Percentiles rank a stretch among this genome's conserved stretches.
Conservation (phyloP, 2,113 vertebrate species). For the Podarcis muralis region DNA sequence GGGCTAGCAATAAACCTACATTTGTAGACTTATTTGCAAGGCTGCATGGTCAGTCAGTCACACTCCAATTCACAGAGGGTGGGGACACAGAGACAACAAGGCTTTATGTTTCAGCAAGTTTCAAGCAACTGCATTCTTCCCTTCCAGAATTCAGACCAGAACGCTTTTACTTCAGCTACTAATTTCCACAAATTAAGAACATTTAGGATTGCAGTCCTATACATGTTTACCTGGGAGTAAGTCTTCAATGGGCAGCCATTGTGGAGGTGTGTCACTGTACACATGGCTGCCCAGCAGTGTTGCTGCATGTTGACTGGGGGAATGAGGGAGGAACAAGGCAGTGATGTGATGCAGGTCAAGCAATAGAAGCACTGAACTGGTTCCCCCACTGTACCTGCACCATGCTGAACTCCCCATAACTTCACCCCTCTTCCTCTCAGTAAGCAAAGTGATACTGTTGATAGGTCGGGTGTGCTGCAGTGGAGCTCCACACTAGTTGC, state of each 20-base stretch:
- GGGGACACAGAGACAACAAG: background rate
- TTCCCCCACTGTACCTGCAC: too few species aligned
- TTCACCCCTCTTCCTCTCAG: too few species aligned
- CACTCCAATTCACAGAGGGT: background rate
- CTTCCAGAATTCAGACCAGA: background rate
- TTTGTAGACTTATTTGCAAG: background rate
- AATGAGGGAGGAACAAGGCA: too few species aligned
- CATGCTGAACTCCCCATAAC: too few species aligned
- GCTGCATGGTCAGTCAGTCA: background rate
- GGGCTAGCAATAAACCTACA: background rate
- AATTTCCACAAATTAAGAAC: background rate
- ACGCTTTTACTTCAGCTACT: background rate
- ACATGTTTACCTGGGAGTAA: background rate
- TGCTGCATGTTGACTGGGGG: too few species aligned
- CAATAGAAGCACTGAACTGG: too few species aligned
- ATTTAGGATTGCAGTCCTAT: background rate
- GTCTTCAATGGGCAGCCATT: background rate
- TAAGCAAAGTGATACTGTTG: too few species aligned
- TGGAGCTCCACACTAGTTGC: too few species aligned
- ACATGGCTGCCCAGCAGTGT: too few species aligned
- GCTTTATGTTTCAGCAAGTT: background rate
- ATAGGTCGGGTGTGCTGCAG: too few species aligned
- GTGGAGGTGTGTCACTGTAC: too few species aligned
- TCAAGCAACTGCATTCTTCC: background rate
- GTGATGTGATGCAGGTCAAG: too few species aligned